These are phyloP conservation scores for Latheticus oryzae DNA, from an alignment of 2,888 invertebrate species.

Conservation along the genomic window DNA sequence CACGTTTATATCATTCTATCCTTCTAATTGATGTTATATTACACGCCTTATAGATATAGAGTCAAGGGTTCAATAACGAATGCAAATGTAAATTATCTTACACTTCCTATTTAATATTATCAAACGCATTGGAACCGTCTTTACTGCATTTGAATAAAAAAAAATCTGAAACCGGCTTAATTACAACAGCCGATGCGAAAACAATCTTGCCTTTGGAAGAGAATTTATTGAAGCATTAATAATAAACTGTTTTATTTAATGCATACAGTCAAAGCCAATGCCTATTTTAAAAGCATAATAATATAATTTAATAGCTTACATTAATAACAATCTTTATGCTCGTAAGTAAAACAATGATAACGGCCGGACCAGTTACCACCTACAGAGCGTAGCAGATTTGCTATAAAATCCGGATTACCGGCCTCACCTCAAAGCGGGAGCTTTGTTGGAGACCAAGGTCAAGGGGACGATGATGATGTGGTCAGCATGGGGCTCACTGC, in stretches of 20 bases:
- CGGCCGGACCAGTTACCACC: slow-evolving; percentile 32
- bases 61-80: slow-evolving; percentile 23
- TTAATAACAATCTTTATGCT: slow-evolving; percentile 30
- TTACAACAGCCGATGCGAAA: slow-evolving; percentile 1
- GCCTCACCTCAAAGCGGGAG: slow-evolving; percentile 9
- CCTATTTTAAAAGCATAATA: slow-evolving; percentile 23
- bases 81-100: slow-evolving; percentile 23
- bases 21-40: slow-evolving; percentile 33
- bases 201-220: slow-evolving; percentile 11
- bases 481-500: slow-evolving; percentile 8
- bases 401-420: slow-evolving; percentile 29
- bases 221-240: slow-evolving; percentile 22
- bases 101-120: slow-evolving; percentile 20
- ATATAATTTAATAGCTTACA: slow-evolving; percentile 29
- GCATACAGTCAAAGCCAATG: slow-evolving; percentile 15
- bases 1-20: slow-evolving; percentile 30
- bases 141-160: slow-evolving; percentile 10
- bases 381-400: slow-evolving; percentile 28
- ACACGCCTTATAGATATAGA: slow-evolving; percentile 17
- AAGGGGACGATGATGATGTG: slow-evolving; percentile 2
- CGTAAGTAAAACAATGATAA: slow-evolving; percentile 32
- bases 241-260: slow-evolving; percentile 26
- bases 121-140: slow-evolving; percentile 21
- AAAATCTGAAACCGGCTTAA: slow-evolving; percentile 18
- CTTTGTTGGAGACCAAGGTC: slow-evolving; percentile 19